These are phyloP conservation scores for Enteromius trimaculatus DNA, from an alignment of 2,797 vertebrate genomes.

Conservation along the genomic window DNA sequence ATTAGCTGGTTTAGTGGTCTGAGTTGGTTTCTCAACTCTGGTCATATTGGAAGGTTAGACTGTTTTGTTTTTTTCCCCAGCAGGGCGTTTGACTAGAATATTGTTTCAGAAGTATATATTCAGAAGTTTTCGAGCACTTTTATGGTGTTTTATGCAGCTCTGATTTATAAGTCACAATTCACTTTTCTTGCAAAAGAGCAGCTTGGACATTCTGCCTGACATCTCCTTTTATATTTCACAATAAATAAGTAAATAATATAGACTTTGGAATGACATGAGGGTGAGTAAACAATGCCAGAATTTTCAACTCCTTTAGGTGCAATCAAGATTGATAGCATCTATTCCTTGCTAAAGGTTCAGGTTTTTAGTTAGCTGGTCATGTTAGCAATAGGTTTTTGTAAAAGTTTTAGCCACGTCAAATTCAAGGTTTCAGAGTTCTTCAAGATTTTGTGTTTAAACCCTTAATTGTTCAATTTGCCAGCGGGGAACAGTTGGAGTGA, in stretches of 20 bases:
- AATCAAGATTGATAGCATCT: conserved; percentile 28
- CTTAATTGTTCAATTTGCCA: conserved; percentile 22
- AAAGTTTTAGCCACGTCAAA: background rate
- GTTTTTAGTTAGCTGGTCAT: background rate
- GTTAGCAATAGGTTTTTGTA: background rate
- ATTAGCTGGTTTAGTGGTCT: background rate
- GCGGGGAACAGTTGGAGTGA: conserved; percentile 26
- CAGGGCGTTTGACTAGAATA: background rate
- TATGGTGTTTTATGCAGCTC: background rate
- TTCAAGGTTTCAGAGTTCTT: background rate
- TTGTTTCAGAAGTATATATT: background rate
- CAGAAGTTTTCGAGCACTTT: background rate
- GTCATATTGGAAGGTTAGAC: background rate
- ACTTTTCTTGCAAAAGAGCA: background rate
- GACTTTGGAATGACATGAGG: background rate
- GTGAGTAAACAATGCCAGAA: conserved; percentile 6
- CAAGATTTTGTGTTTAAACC: conserved; percentile 17
- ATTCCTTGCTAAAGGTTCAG: conserved; percentile 2
- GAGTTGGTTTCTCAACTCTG: background rate
- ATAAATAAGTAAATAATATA: background rate
- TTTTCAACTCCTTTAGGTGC: conserved; percentile 26
- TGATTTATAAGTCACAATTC: background rate
- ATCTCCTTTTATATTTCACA: background rate
- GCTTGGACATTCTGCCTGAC: background rate
- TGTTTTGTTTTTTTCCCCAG: background rate